A percentile compares a stretch with the other conserved stretches of the same genome.
Evolutionary conservation across 2,113 vertebrate species (phyloP).

Genomic region (Butorides virescens): DNA sequence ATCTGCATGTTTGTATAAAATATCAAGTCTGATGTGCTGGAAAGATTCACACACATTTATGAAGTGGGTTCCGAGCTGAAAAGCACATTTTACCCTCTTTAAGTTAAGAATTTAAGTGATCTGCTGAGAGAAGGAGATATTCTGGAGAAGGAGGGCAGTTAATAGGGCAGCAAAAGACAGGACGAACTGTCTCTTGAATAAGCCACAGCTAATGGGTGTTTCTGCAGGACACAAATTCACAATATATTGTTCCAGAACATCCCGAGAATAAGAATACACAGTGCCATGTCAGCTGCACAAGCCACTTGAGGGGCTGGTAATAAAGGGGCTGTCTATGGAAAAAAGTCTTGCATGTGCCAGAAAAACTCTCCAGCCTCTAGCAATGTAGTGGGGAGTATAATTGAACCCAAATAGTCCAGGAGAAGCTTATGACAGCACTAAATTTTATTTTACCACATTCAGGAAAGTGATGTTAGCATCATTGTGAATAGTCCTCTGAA

Average conservation of each 20-base stretch:
- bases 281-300: not conserved
- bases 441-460: not conserved
- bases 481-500: not conserved
- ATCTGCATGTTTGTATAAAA: constrained; percentile 7
- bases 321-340: not conserved
- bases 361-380: not conserved
- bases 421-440: not conserved
- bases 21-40: not conserved
- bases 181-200: not conserved
- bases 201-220: not conserved
- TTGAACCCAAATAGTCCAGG: not conserved
- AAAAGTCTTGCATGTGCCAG: not conserved
- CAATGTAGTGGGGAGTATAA: not conserved
- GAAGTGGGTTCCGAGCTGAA: not conserved
- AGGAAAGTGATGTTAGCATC: not conserved
- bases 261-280: not conserved
- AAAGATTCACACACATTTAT: not conserved
- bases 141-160: not conserved
- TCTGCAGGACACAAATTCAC: not conserved
- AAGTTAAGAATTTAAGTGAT: not conserved
- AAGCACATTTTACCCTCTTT: not conserved
- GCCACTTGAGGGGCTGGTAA: not conserved
- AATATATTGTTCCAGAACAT: not conserved
- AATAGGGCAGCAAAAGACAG: not conserved
- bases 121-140: not conserved